phyloP scores from a whole-genome alignment of 2,888 invertebrate species.

The Lepidocyrtinus sp. region DNA sequence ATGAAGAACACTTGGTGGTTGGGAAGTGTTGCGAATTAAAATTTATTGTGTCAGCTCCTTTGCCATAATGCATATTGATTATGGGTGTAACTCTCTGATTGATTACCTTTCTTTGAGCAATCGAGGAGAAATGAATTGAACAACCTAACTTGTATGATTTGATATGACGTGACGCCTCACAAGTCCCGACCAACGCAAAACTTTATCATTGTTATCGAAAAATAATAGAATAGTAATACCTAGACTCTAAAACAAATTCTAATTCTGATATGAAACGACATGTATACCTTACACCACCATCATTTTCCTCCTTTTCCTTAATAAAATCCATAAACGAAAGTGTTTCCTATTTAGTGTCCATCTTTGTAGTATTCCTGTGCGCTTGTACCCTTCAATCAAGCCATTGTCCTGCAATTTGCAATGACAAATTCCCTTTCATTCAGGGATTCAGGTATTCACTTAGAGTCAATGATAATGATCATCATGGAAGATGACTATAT shows the following conservation, averaged over 20 bases:
- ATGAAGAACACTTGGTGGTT: too few species aligned
- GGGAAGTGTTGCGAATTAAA: background rate
- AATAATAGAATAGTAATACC: too few species aligned
- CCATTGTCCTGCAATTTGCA: slow-evolving; percentile 16
- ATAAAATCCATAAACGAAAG: background rate
- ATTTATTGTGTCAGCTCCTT: too few species aligned
- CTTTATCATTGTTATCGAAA: too few species aligned
- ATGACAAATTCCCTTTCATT: slow-evolving; percentile 18
- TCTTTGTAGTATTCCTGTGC: background rate
- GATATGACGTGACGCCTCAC: too few species aligned
- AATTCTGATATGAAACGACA: background rate
- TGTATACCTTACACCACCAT: background rate
- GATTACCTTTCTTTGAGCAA: slow-evolving; percentile 13
- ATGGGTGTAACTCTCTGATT: slow-evolving; percentile 9
- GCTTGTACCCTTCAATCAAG: slow-evolving; percentile 5
- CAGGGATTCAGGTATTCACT: too few species aligned
- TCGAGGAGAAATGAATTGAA: too few species aligned
- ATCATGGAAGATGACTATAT: slow-evolving; percentile 15
- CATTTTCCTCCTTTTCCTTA: background rate
- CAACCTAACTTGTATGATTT: too few species aligned
- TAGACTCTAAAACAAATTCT: too few species aligned
- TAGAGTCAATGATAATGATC: background rate
- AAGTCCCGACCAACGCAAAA: too few species aligned
- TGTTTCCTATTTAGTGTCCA: background rate
- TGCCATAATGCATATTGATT: background rate